A percentile compares a stretch with the other conserved stretches of the same genome.
These are phyloP conservation scores for Chromis chromis DNA, from an alignment of 2,797 vertebrate genomes.

Conservation along the genomic window DNA sequence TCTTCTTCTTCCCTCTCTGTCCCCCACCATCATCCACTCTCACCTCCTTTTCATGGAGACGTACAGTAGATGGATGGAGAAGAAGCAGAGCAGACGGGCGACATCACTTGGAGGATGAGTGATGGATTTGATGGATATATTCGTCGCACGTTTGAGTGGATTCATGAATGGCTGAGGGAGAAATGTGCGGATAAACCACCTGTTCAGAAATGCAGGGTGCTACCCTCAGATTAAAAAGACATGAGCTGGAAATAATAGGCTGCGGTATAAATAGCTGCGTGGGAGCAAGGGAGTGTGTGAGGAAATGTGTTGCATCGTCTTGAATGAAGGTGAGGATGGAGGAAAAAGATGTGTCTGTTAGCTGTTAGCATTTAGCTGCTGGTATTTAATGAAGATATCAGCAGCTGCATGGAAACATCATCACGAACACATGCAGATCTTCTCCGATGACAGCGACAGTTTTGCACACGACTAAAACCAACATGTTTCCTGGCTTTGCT, in stretches of 20 bases:
- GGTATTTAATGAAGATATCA: constrained; percentile 12
- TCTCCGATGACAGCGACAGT: neutral
- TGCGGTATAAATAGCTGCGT: constrained; percentile 73
- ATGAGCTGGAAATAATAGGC: constrained; percentile 75
- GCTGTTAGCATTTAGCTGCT: constrained; percentile 32
- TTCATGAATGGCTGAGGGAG: neutral
- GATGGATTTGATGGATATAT: constrained; percentile 19
- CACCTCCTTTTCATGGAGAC: constrained; percentile 3
- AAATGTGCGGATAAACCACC: constrained; percentile 42
- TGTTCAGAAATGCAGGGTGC: constrained; percentile 58
- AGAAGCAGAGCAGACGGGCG: neutral
- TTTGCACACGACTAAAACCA: constrained; percentile 1
- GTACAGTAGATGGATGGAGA: neutral
- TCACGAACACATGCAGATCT: constrained; percentile 22
- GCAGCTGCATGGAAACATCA: constrained; percentile 10
- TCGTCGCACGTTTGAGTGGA: constrained; percentile 3
- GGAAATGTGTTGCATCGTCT: constrained; percentile 40
- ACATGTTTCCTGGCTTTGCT: constrained; percentile 25
- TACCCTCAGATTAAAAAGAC: constrained; percentile 76
- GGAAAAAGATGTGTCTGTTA: constrained; percentile 1
- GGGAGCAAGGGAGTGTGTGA: constrained; percentile 54
- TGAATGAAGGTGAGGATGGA: constrained; percentile 44
- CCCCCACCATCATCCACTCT: neutral
- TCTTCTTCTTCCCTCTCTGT: neutral
- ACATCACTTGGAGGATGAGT: neutral